phyloP scores from a whole-genome alignment of 2,888 invertebrate genomes.

The Tubiluchus corallicola region DNA sequence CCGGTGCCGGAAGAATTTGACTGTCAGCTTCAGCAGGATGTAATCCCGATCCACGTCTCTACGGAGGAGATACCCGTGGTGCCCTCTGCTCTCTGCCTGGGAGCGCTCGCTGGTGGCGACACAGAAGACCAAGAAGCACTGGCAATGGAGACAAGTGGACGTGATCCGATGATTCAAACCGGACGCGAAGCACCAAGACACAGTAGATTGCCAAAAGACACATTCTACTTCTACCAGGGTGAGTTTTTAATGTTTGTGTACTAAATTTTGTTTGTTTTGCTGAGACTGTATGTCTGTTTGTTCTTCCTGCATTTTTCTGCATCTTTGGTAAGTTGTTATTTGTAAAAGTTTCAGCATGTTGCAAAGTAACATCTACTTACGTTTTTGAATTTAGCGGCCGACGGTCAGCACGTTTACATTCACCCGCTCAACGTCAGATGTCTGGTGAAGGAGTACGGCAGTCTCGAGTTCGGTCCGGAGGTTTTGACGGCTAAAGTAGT shows the following conservation, averaged over 20 bases:
- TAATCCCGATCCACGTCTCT: neutral
- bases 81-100: conserved; percentile 4
- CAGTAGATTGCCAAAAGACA: conserved; percentile 31
- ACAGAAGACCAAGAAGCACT: neutral
- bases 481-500: conserved; percentile 53
- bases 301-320: no score
- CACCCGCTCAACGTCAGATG: conserved; percentile 76
- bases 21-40: neutral
- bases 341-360: no score
- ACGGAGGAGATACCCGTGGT: neutral
- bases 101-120: conserved; percentile 7
- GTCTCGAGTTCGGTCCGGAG: conserved; percentile 53
- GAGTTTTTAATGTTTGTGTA: conserved; percentile 15
- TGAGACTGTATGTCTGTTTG: no score
- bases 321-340: no score
- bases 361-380: neutral
- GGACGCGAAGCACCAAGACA: conserved; percentile 19
- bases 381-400: conserved; percentile 51
- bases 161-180: conserved; percentile 18
- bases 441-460: conserved; percentile 66
- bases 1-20: neutral
- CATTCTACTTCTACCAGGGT: conserved; percentile 67
- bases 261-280: neutral
- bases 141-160: neutral
- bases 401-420: conserved; percentile 79